A percentile compares a stretch with the other conserved stretches of the same genome.
phyloP scores from a whole-genome alignment of 2,797 vertebrate species.

The Enteromius trimaculatus region DNA sequence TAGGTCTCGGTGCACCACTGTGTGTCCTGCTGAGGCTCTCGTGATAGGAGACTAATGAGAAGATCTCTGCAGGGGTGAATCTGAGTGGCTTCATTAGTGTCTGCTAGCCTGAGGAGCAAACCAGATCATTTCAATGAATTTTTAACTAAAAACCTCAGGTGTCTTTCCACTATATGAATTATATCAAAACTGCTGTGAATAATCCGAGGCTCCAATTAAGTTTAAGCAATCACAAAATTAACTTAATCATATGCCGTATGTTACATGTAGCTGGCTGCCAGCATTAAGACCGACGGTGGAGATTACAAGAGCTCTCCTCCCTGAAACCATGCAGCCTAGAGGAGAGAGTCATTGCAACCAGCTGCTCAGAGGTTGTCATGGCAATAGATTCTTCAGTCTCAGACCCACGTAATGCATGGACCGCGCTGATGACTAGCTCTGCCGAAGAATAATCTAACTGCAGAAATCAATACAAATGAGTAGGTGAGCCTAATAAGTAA shows the following conservation, averaged over 20 bases:
- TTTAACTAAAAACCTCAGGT: slow-evolving; percentile 51
- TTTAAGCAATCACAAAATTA: background rate
- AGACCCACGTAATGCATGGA: slow-evolving; percentile 55
- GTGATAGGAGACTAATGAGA: slow-evolving; percentile 58
- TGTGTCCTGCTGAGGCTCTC: slow-evolving; percentile 40
- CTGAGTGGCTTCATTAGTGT: slow-evolving; percentile 55
- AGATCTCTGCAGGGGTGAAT: slow-evolving; percentile 43
- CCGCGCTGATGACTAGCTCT: slow-evolving; percentile 46
- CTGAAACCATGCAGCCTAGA: slow-evolving; percentile 25
- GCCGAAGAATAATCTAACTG: slow-evolving; percentile 31
- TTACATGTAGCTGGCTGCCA: background rate
- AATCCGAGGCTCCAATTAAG: background rate
- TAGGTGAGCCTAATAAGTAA: background rate
- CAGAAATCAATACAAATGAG: slow-evolving; percentile 38
- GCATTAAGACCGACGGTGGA: slow-evolving; percentile 22
- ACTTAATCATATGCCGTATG: background rate
- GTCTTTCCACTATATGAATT: slow-evolving; percentile 21
- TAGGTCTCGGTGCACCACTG: slow-evolving; percentile 25
- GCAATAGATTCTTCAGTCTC: slow-evolving; percentile 65
- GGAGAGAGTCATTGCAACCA: slow-evolving; percentile 57
- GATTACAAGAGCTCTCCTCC: slow-evolving; percentile 41
- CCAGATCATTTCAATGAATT: slow-evolving; percentile 53
- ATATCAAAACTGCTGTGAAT: background rate
- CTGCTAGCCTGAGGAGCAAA: slow-evolving; percentile 49
- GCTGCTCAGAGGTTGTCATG: slow-evolving; percentile 67